A percentile compares a stretch with the other conserved stretches of the same genome.
phyloP scores from a whole-genome alignment of 1,140 invertebrate species.

The Caenorhabditis latens region DNA sequence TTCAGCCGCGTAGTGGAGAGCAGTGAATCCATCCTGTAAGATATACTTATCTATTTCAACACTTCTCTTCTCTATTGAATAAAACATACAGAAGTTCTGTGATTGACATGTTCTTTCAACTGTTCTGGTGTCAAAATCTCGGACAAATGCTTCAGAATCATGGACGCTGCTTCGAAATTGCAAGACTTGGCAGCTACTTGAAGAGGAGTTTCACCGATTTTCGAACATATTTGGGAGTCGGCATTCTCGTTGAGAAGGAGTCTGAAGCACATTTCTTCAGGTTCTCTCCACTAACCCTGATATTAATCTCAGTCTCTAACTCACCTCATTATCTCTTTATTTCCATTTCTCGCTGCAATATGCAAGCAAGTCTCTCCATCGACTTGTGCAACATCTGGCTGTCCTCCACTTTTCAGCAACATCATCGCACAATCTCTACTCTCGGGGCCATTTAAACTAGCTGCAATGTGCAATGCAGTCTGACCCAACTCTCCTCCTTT shows the following conservation, averaged over 20 bases:
- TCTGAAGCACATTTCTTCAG: slow-evolving; percentile 36
- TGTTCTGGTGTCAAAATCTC: slow-evolving; percentile 58
- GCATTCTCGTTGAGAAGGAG: slow-evolving; percentile 79
- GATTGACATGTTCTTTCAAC: slow-evolving; percentile 79
- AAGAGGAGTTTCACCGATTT: slow-evolving; percentile 84
- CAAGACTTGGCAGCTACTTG: slow-evolving; percentile 80
- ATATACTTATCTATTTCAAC: neutral
- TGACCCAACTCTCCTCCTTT: slow-evolving; percentile 82
- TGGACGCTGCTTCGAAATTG: slow-evolving; percentile 79
- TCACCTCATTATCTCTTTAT: slow-evolving; percentile 78
- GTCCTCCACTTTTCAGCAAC: slow-evolving; percentile 95
- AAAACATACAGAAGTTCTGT: slow-evolving; percentile 79
- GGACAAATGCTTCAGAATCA: slow-evolving; percentile 78
- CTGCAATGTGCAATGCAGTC: slow-evolving; percentile 68
- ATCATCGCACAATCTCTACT: slow-evolving; percentile 96
- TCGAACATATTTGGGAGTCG: slow-evolving; percentile 77
- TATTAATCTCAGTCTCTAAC: neutral
- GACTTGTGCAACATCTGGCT: slow-evolving; percentile 85
- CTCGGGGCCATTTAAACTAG: slow-evolving; percentile 88
- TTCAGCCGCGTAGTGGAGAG: slow-evolving; percentile 85
- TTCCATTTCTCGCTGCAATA: slow-evolving; percentile 79
- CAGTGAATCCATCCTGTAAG: slow-evolving; percentile 88
- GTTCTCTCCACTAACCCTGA: no score
- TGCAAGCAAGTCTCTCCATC: slow-evolving; percentile 80
- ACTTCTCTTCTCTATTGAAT: neutral